Base-by-base conservation (phyloP, 2,797 vertebrate species). In the Xiphorhynchus erythropygius region DNA sequence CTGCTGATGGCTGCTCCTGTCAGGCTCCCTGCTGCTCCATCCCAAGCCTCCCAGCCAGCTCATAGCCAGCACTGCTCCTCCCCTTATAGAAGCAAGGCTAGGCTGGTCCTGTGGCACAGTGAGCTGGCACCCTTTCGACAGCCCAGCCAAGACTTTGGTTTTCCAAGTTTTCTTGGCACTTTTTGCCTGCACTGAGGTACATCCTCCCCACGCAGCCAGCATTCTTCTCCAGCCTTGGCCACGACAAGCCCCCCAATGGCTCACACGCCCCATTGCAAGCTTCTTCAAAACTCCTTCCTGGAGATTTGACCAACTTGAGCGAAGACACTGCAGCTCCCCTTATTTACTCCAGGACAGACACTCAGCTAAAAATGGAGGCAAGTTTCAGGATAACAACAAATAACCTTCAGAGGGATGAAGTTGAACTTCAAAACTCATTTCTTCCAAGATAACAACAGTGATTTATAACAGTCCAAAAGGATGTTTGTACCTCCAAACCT, bases 221-320 rank as follows among this genome's bases (percentile, higher is more conserved):
- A 3, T 2, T 17, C 5, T 86, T 3, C 39, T 57, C 27, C 71
- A 73, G 71, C 50, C 46, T 56, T 3, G 0, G 75, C 30, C 52
- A 63, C 0, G 1, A 47, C 21, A 24, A 77, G 52, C 17, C 17
- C 7, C 27, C 14, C 46, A 16, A 27, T 6, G 30, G 21, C 57
- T 79, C 71, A 46, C 2, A 1, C 1, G 3, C 55, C 53, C 47
- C 0, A 0, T 39, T 25, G 47, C 10, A 49, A 41, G 25, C n/a
- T 57, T 63, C 79, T 63, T 62, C 49, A 37, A 41, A 95, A 74
- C 0, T 0, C 71, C 65, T 35, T 47, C 32, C 39, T 56, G 18
- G 27, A 71, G 22, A 44, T 44, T 11, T 18, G 5, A 16, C 56
- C 65, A 37, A 41, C 30, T 13, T 44, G 33, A 77, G 7, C 5